Conservation (phyloP, 2,113 vertebrate species). For the Elephas maximus region DNA sequence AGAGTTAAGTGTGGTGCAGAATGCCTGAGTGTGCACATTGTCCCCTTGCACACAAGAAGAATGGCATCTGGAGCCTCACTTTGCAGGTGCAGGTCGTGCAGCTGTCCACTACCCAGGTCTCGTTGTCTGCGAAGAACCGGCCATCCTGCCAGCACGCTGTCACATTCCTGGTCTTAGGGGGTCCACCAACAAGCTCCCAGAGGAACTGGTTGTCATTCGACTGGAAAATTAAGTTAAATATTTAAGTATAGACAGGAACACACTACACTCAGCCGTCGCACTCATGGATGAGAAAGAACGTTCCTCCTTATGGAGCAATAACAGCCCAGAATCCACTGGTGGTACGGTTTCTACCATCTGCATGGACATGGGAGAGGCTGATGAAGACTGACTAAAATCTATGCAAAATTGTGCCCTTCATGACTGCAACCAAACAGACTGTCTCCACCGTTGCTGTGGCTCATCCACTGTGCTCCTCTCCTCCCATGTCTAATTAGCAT, state of each 20-base stretch:
- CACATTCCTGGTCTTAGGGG: slow-evolving; percentile 93
- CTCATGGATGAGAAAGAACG: fast-evolving
- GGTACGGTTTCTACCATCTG: not conserved
- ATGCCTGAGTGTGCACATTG: no score
- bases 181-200: slow-evolving; percentile 94
- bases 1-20: not conserved
- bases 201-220: slow-evolving; percentile 97
- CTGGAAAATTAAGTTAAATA: slow-evolving; percentile 83
- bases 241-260: fast-evolving
- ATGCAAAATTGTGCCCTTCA: not conserved
- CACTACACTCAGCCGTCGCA: fast-evolving
- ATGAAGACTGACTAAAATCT: not conserved
- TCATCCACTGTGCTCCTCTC: not conserved
- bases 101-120: slow-evolving; percentile 99
- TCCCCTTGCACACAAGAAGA: fast-evolving
- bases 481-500: not conserved
- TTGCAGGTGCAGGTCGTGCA: slow-evolving; percentile 97
- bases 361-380: fast-evolving
- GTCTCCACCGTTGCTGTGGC: not conserved
- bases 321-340: not conserved
- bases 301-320: not conserved
- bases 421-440: not conserved
- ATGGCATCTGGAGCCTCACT: slow-evolving; percentile 87
- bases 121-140: slow-evolving; percentile 95
- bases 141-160: slow-evolving; percentile 98